Evolutionary conservation across 2,113 vertebrate species (phyloP).

Genomic region (Equus przewalskii): DNA sequence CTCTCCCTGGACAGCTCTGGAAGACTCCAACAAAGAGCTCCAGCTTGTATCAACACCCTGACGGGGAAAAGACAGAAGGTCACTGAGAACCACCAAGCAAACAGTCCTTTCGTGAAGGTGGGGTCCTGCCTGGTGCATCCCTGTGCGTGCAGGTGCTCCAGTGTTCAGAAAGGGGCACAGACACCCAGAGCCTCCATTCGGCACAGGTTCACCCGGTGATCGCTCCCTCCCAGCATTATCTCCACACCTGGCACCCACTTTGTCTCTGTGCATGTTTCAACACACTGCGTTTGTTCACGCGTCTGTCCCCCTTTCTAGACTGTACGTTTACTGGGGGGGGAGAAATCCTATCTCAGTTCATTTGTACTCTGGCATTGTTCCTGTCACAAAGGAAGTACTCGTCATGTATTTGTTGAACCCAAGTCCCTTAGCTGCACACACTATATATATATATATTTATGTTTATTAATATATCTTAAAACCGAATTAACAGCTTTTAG

Average conservation of each 20-base stretch:
- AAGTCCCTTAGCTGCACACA: not conserved
- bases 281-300: not conserved
- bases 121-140: not conserved
- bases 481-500: not conserved
- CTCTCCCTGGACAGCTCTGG: constrained; percentile 65
- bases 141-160: not conserved
- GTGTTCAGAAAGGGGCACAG: not conserved
- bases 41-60: constrained; percentile 53
- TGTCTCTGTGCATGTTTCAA: not conserved
- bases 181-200: not conserved
- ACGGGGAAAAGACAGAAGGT: constrained; percentile 63
- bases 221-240: not conserved
- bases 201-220: rapidly evolving
- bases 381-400: not conserved
- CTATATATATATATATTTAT: no score
- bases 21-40: constrained; percentile 64
- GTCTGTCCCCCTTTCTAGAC: not conserved
- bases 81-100: constrained; percentile 50
- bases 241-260: not conserved
- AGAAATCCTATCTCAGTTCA: not conserved
- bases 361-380: not conserved
- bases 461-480: not conserved
- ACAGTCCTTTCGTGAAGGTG: not conserved
- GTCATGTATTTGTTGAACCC: not conserved
- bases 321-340: not conserved